Percentiles rank a stretch among this genome's conserved stretches.
phyloP scores from a whole-genome alignment of 2,113 vertebrate genomes.

The Clarias magur region DNA sequence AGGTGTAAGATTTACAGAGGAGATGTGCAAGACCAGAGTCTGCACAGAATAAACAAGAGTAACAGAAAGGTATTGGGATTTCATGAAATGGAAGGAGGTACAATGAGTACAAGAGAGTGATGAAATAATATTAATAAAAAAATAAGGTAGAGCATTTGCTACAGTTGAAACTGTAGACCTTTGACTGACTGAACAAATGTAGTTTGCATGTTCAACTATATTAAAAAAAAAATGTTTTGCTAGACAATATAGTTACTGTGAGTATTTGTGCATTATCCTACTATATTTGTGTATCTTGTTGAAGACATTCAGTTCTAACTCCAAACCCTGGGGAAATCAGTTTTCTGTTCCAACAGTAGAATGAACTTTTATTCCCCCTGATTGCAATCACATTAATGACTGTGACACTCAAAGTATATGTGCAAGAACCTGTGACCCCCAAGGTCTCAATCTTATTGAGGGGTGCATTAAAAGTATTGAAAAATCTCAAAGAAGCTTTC shows the following conservation, averaged over 20 bases:
- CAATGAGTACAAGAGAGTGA: neutral
- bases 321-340: neutral
- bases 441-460: neutral
- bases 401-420: neutral
- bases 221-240: neutral
- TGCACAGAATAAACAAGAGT: neutral
- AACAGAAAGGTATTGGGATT: conserved; percentile 25
- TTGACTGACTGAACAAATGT: conserved; percentile 10
- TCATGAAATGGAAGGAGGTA: conserved; percentile 15
- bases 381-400: neutral
- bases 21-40: conserved; percentile 16
- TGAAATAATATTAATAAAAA: neutral
- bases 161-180: neutral
- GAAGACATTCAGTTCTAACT: neutral
- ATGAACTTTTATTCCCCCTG: neutral
- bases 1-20: conserved; percentile 29
- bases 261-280: conserved; percentile 19
- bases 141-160: neutral
- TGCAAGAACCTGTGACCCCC: neutral
- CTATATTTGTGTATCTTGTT: conserved; percentile 23
- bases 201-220: conserved; percentile 26
- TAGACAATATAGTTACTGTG: neutral
- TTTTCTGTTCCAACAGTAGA: neutral
- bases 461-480: conserved; percentile 29
- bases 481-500: neutral